Conservation (phyloP, 2,797 vertebrate genomes). For the Sandelia bainsii region DNA sequence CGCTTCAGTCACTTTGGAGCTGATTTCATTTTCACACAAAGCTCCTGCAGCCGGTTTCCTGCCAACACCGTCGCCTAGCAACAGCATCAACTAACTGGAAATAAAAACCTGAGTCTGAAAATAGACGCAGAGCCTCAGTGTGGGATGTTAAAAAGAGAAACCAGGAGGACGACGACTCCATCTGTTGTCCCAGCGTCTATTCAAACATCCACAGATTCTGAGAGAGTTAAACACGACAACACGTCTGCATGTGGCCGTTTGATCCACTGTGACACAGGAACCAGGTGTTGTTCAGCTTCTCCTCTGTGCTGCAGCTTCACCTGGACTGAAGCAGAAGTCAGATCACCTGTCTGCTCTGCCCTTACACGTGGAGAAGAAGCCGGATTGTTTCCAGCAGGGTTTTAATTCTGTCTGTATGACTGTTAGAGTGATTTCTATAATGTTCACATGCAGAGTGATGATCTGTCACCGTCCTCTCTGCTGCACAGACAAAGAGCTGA, state of each 20-base stretch:
- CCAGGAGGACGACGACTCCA: not conserved
- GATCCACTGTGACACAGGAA: not conserved
- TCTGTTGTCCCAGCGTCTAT: not conserved
- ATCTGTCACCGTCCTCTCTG: too few species aligned
- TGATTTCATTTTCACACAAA: not conserved
- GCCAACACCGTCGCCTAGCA: slow-evolving; percentile 41
- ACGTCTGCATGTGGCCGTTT: not conserved
- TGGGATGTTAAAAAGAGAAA: not conserved
- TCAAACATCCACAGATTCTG: not conserved
- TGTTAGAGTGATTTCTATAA: too few species aligned
- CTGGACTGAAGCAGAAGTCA: not conserved
- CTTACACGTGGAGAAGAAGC: too few species aligned
- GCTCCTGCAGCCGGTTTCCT: slow-evolving; percentile 9
- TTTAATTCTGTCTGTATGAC: too few species aligned
- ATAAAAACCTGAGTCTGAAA: slow-evolving; percentile 39
- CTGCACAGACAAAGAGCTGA: too few species aligned
- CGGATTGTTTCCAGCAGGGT: too few species aligned
- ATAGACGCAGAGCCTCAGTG: slow-evolving; percentile 9
- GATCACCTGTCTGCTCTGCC: too few species aligned
- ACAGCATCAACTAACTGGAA: slow-evolving; percentile 26
- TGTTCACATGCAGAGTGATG: too few species aligned
- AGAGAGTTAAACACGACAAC: too few species aligned
- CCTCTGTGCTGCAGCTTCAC: not conserved
- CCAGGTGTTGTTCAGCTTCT: not conserved
- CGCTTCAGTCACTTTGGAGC: not conserved